Evolutionary conservation across 2,888 invertebrate species (phyloP).

Genomic region (Brenthis daphne): DNA sequence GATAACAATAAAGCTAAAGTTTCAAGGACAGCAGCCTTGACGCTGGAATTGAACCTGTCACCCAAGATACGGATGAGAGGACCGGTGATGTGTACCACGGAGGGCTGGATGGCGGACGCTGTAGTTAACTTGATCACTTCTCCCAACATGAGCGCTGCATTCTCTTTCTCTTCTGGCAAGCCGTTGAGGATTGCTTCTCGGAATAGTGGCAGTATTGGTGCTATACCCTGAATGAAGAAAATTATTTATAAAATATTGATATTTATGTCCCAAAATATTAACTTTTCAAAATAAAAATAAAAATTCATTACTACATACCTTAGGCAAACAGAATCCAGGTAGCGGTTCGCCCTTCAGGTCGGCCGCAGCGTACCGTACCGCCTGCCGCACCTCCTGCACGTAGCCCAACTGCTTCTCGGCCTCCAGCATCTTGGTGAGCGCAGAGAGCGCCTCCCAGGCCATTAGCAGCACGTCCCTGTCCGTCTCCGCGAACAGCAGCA

Average conservation of each 20-base stretch:
- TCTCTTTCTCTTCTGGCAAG: constrained; percentile 96
- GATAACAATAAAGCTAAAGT: constrained; percentile 95
- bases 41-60: constrained; percentile 95
- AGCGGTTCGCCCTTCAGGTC: constrained; percentile 91
- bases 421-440: constrained; percentile 94
- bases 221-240: constrained; percentile 85
- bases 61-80: constrained; percentile 98
- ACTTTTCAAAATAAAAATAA: background rate
- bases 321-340: constrained; percentile 96
- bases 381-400: constrained; percentile 94
- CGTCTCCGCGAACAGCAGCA: constrained; percentile 90
- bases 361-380: constrained; percentile 93
- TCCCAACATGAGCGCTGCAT: constrained; percentile 94
- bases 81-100: constrained; percentile 98
- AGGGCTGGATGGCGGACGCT: constrained; percentile 94
- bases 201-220: constrained; percentile 96
- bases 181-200: constrained; percentile 98
- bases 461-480: constrained; percentile 89
- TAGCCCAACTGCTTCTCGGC: constrained; percentile 92
- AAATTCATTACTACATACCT: constrained; percentile 71
- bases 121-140: constrained; percentile 92
- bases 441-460: constrained; percentile 94
- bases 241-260: background rate
- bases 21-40: constrained; percentile 97
- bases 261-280: background rate